Conservation (phyloP, 2,113 vertebrate species). For the Orcinus orca region DNA sequence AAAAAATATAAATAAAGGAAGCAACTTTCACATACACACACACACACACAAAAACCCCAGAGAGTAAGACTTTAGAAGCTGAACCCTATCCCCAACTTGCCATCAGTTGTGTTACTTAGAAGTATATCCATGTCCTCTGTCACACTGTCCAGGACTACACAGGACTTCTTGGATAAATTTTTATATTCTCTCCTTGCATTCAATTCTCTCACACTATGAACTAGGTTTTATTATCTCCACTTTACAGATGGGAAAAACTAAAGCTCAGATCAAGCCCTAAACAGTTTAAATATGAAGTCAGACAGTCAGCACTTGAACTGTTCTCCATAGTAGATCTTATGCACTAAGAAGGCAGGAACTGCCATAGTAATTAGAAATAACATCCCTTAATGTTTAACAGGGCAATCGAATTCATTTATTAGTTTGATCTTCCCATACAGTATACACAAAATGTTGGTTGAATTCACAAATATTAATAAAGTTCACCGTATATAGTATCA, state of each 20-base stretch:
- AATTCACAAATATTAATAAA: background rate
- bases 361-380: background rate
- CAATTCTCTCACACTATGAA: background rate
- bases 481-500: background rate
- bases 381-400: background rate
- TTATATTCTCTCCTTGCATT: background rate
- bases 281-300: background rate
- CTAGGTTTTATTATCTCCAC: background rate
- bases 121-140: background rate
- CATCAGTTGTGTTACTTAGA: background rate
- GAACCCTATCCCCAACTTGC: background rate
- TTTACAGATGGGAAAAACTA: constrained; percentile 13
- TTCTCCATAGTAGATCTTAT: background rate
- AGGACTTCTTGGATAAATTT: background rate
- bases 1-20: background rate
- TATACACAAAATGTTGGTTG: background rate
- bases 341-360: background rate
- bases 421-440: background rate
- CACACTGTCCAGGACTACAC: background rate
- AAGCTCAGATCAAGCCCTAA: background rate
- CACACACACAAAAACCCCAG: background rate
- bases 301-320: too few species aligned
- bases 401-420: background rate
- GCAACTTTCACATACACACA: background rate
- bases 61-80: background rate